phyloP scores from a whole-genome alignment of 2,113 vertebrate genomes.

The Poeciliopsis occidentalis region DNA sequence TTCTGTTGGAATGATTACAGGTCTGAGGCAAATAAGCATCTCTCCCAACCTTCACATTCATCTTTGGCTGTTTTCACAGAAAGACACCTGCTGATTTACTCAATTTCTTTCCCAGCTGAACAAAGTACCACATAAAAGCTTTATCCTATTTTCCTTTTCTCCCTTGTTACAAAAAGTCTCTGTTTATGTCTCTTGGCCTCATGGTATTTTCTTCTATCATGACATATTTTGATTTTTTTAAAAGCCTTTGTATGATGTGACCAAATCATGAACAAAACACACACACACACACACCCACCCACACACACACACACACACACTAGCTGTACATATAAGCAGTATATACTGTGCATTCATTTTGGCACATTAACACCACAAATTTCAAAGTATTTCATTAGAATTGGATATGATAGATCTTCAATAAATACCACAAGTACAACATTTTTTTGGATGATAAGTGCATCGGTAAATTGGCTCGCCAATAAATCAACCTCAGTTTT shows the following conservation, averaged over 20 bases:
- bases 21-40: constrained; percentile 4
- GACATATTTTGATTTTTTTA: constrained; percentile 23
- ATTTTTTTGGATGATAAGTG: no score
- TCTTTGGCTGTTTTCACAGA: constrained; percentile 20
- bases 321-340: neutral
- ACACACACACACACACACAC: constrained; percentile 14
- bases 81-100: neutral
- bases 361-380: no score
- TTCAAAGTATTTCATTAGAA: no score
- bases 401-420: no score
- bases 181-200: neutral
- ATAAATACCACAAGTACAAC: no score
- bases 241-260: constrained; percentile 38
- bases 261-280: constrained; percentile 50
- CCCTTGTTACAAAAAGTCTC: neutral
- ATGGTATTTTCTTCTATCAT: constrained; percentile 23
- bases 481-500: no score
- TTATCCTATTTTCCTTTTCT: neutral
- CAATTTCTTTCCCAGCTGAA: constrained; percentile 12
- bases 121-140: constrained; percentile 10
- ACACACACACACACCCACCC: constrained; percentile 4
- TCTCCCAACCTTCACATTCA: neutral
- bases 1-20: constrained; percentile 20
- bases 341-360: no score
- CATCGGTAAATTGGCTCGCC: no score